Evolutionary conservation across 92 coral and sea anemone species (phyloP), one percentile per base, ranked within the genome.

Genomic region (Phenganax marumi): DNA sequence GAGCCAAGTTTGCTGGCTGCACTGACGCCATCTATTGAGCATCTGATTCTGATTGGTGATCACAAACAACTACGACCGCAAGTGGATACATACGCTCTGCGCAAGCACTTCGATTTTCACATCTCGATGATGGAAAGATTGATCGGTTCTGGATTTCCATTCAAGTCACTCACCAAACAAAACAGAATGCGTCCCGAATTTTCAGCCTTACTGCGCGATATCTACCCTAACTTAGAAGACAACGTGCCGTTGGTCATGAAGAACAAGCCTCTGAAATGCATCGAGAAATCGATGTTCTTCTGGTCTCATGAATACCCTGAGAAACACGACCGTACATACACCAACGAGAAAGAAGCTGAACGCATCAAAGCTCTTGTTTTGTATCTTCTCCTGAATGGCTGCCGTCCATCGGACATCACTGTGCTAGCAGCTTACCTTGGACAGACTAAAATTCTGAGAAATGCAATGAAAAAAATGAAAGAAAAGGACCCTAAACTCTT

Each of bases 61-160:
- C 91, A 88, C 70, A 81, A 88, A 51, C 91, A 88, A 51, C 91
- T 88, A 52, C 89, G 91, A 48, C 91, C 91, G 57, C 85, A 53
- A 47, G 89, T 88, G 47, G 81, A 86, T 47, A 88, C 81, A 23
- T 85, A 88, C 83, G 84, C 80, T 12, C 81, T 88, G 43, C 52
- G 62, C 48, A 85, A 9, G 10, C 66, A 88, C 47, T 88, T 54
- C 80, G 33, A 81, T 14, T 43, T 88, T 55, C 86, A 88, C 65
- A 83, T 88, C 66, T 88, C 91, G 3, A 66, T 88, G 58, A 85
- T 88, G 22, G 91, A 88, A 63, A 88, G 91, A 81, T 72, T 88
- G 91, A 84, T 88, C 25, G 77, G 39, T 46, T 49, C 62, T 19
- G 79, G 79, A 1, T 52, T 79, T 70, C 78, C 79, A 12, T 85